These are phyloP conservation scores for Catocala sponsa DNA, from an alignment of 2,888 invertebrate species.

Conservation along the genomic window DNA sequence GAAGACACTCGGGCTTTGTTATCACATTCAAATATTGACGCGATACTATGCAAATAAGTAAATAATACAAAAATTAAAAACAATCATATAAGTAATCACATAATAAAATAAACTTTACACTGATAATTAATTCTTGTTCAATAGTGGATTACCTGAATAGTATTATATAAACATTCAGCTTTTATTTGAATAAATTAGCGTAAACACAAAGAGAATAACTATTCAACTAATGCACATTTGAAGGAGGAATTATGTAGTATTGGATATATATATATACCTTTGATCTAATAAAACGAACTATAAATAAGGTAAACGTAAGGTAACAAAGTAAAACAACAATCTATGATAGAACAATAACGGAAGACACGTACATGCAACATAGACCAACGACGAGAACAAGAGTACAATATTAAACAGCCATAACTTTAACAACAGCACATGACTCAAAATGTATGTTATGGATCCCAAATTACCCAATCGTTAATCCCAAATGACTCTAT, in stretches of 20 bases:
- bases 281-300: constrained; percentile 7
- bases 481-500: constrained; percentile 15
- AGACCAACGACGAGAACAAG: constrained; percentile 57
- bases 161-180: too few species aligned
- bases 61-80: too few species aligned
- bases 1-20: too few species aligned
- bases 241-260: too few species aligned
- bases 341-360: constrained; percentile 39
- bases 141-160: constrained; percentile 8
- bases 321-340: constrained; percentile 20
- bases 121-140: too few species aligned
- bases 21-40: too few species aligned
- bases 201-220: too few species aligned
- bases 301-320: constrained; percentile 13
- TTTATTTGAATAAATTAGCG: too few species aligned
- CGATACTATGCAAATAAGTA: too few species aligned
- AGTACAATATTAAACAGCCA: constrained; percentile 41
- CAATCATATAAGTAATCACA: too few species aligned
- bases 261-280: neutral
- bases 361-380: constrained; percentile 72
- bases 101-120: too few species aligned
- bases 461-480: constrained; percentile 17
- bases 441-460: constrained; percentile 22
- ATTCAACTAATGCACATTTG: too few species aligned
- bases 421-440: constrained; percentile 42